Evolutionary conservation across 2,113 vertebrate species (phyloP).

Genomic region (Oxyura jamaicensis): DNA sequence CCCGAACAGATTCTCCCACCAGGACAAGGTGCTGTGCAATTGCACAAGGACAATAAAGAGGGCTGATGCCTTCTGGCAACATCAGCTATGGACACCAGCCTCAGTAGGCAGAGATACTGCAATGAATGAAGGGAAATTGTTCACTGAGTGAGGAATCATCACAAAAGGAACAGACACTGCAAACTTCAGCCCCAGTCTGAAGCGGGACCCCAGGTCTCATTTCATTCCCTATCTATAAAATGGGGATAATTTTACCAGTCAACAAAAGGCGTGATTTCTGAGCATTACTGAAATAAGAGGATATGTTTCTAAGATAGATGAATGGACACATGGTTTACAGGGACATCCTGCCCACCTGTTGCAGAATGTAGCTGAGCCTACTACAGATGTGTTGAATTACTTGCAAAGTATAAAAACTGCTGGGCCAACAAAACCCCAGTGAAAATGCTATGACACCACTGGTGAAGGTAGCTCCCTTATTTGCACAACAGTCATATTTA

Average conservation of each 20-base stretch:
- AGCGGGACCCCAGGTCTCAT: background rate
- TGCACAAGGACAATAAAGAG: background rate
- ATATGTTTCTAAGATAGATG: background rate
- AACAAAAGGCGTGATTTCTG: background rate
- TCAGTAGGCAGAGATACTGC: background rate
- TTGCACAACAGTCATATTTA: background rate
- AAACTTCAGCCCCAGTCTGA: background rate
- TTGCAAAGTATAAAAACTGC: background rate
- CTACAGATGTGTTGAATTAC: background rate
- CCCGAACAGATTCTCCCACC: background rate
- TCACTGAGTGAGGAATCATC: background rate
- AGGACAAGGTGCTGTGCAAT: background rate
- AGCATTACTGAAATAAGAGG: background rate
- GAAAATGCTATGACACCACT: background rate
- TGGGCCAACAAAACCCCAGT: background rate
- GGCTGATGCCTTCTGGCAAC: background rate
- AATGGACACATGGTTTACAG: conserved; percentile 40
- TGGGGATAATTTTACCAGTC: background rate
- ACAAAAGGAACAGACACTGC: background rate
- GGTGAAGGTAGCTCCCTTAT: background rate
- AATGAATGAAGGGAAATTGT: background rate
- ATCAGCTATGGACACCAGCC: background rate
- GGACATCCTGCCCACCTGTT: conserved; percentile 27
- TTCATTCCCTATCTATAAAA: background rate
- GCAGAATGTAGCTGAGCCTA: conserved; percentile 15